Evolutionary conservation across 1,140 invertebrate genomes (phyloP), one percentile per base, ranked within the genome.

Genomic region (Teleopsis dalmanni): DNA sequence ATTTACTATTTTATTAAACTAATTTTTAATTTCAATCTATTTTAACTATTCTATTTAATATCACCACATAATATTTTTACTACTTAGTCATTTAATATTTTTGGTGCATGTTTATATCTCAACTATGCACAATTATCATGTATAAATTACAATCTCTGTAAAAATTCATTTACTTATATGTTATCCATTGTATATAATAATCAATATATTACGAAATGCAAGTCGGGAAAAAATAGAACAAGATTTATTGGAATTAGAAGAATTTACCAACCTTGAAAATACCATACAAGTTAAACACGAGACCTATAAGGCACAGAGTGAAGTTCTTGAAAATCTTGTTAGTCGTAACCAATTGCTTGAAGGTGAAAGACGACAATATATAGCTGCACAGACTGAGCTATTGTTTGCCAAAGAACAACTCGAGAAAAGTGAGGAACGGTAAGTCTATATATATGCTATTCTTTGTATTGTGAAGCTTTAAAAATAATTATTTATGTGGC

Each of bases 231-330:
- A 29, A 18, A 19, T 44, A 33, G 42, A 44, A 44, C 16, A 48
- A 14, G 44, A 35, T 16, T 37, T 47, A 7, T 16, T 36, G 44
- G 44, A 13, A 33, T 47, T 66, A 21, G 50, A 54, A 50, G 57
- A 51, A 10, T 67, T 62, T 50, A 58, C 55, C 18, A 60, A 56
- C 5, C 53, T 64, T 42, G 64, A 67, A 40, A 58, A 62, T 10
- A 55, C 59, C 21, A 49, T 55, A 19, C 51, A 55, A 22, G 46
- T 37, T 3, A 51, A 64, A 35, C 58, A 55, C 54, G 54, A 59
- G 2, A 35, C 50, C 13, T 33, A 22, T 19, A 38, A 50, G 29
- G 47, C 38, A 31, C 38, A 66, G 3, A 60, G 40, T 21, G 44
- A 55, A 36, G 58, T 52, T 19, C 37, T 58, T 27, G 21, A 41